Evolutionary conservation across 2,888 invertebrate genomes (phyloP), one percentile per base, ranked within the genome.

Genomic region (Cepaea hortensis): DNA sequence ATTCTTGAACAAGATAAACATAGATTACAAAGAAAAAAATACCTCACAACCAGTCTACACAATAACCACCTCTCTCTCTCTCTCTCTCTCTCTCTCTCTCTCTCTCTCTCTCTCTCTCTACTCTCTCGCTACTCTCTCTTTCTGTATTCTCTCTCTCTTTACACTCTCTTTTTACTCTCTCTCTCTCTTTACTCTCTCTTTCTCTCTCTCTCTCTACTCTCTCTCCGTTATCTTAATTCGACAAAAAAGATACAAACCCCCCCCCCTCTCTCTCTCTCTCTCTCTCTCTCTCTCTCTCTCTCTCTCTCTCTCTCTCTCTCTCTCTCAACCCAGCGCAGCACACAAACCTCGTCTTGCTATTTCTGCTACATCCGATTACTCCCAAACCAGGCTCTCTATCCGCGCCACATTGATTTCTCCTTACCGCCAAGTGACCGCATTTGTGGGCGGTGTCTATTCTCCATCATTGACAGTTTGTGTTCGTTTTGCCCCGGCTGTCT

Each of bases 71-170:
- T 61, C 23, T 23, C 72, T 3, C 61, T 61, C 48, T 55, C 73
- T 3, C 55, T 72, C 9, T 80, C 35, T 11, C 48, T 61, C 80
- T 70, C 35, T 23, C 55, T 85, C 77, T 48, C 81, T 68, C 61
- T 81, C 72, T 81, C 62, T 81, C 62, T 35, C 18, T 75, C 62
- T 73, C 23, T 62, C 73, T 73, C 9, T 81, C 62, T 75, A 1
- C 35, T 35, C 35, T 35, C 35, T 35, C 35, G 35, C 35, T 35
- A 35, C 35, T 35, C 35, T 35, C 35, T 35, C 35, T 35, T 1
- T 35, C 0, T 35, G 35, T 35, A 35, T 35, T 35, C 35, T 35
- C 35, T 35, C 35, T 35, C 35, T 35, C 35, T 35, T 35, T 35
- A 35, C 35, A 35, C 35, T 35, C 35, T 35, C 35, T 35, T 35